These are phyloP conservation scores for Trinorchestia longiramus DNA, from an alignment of 1,140 invertebrate species.

Conservation along the genomic window DNA sequence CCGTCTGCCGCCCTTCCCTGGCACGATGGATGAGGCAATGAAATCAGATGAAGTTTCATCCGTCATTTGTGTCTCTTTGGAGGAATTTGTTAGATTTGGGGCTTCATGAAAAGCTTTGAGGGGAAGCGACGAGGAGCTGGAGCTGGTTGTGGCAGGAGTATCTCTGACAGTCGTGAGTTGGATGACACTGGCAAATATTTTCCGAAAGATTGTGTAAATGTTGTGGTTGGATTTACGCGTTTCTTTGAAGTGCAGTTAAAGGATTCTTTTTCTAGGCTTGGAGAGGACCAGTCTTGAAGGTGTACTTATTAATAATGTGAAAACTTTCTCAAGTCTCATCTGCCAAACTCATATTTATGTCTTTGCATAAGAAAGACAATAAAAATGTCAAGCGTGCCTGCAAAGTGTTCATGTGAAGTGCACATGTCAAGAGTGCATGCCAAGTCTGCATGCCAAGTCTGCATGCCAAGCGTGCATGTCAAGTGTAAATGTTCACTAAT, in stretches of 20 bases:
- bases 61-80: neutral
- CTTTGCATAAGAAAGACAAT: too few species aligned
- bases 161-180: neutral
- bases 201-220: too few species aligned
- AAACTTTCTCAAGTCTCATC: neutral
- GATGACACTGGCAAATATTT: neutral
- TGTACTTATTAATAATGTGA: neutral
- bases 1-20: neutral
- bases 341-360: neutral
- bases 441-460: too few species aligned
- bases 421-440: too few species aligned
- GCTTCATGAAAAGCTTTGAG: neutral
- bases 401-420: too few species aligned
- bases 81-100: conserved; percentile 1
- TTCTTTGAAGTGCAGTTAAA: neutral
- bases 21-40: neutral
- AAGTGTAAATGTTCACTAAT: too few species aligned
- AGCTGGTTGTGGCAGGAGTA: neutral
- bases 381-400: too few species aligned
- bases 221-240: neutral
- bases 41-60: conserved; percentile 14
- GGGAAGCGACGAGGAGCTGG: neutral
- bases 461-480: too few species aligned
- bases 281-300: neutral
- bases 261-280: neutral